A percentile compares a stretch with the other conserved stretches of the same genome.
These are phyloP conservation scores for Agriopis leucophaearia DNA, from an alignment of 2,888 invertebrate genomes.

Conservation along the genomic window DNA sequence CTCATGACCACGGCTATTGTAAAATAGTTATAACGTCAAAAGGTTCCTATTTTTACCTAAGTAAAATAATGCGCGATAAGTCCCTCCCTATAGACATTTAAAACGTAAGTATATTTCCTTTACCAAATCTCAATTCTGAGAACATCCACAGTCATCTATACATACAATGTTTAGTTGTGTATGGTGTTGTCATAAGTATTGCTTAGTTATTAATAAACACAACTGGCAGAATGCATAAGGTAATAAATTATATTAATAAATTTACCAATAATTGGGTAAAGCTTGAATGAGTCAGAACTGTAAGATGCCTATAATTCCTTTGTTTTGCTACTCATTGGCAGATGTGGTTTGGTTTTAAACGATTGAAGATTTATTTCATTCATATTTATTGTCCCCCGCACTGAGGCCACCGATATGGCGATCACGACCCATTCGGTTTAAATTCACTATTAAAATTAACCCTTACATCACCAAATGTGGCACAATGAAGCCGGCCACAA, in stretches of 20 bases:
- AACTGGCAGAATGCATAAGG: not conserved
- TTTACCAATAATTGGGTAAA: conserved; percentile 4
- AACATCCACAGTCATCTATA: conserved; percentile 45
- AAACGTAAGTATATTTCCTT: conserved; percentile 44
- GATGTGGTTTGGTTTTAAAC: conserved; percentile 11
- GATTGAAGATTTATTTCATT: conserved; percentile 3
- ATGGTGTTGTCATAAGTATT: conserved; percentile 27
- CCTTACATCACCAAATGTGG: conserved; percentile 63
- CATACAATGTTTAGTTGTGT: conserved; percentile 27
- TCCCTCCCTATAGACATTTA: too few species aligned
- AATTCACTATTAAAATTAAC: conserved; percentile 51
- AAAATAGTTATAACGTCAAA: too few species aligned
- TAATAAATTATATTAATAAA: not conserved
- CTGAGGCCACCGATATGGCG: not conserved
- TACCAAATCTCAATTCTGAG: conserved; percentile 66
- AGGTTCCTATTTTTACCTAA: too few species aligned
- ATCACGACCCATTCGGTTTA: conserved; percentile 19
- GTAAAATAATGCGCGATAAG: too few species aligned
- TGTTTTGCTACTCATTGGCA: conserved; percentile 1
- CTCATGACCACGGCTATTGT: too few species aligned
- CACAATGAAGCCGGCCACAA: conserved; percentile 66
- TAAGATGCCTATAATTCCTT: not conserved
- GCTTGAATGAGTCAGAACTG: conserved; percentile 5
- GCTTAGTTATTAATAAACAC: conserved; percentile 15
- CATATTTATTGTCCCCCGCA: not conserved